Conservation (phyloP, 2,888 invertebrate genomes). For the Parnassius apollo region DNA sequence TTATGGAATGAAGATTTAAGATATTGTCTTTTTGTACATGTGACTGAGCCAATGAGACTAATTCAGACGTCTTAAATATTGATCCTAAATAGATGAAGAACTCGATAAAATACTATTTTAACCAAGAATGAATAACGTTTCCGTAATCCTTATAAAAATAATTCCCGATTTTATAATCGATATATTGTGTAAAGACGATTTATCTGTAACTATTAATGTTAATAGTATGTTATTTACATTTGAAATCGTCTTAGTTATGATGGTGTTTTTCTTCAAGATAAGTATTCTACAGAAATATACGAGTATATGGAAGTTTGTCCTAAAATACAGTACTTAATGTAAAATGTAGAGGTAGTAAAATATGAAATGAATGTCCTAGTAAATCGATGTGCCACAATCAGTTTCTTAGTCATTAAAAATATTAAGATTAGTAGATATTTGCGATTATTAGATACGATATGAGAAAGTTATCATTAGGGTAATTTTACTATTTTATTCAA, state of each 20-base stretch:
- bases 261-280: slow-evolving; percentile 4
- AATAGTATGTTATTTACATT: slow-evolving; percentile 8
- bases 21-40: slow-evolving; percentile 18
- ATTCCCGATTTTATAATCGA: not conserved
- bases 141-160: too few species aligned
- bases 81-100: not conserved
- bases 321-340: slow-evolving; percentile 3
- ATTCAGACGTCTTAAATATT: slow-evolving; percentile 9
- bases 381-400: slow-evolving; percentile 11
- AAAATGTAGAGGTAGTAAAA: slow-evolving; percentile 4
- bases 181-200: not conserved
- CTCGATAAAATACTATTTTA: not conserved
- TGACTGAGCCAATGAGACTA: slow-evolving; percentile 21
- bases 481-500: slow-evolving; percentile 10
- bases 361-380: not conserved
- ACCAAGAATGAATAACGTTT: too few species aligned
- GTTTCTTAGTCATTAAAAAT: slow-evolving; percentile 9
- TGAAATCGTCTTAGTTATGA: slow-evolving; percentile 17
- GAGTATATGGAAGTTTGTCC: not conserved
- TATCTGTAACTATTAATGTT: slow-evolving; percentile 2
- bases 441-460: not conserved
- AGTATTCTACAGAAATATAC: slow-evolving; percentile 1
- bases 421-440: slow-evolving; percentile 2
- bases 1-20: slow-evolving; percentile 9
- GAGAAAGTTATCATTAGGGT: slow-evolving; percentile 17